phyloP scores from a whole-genome alignment of 2,888 invertebrate genomes.

The Drosophila prostipennis region DNA sequence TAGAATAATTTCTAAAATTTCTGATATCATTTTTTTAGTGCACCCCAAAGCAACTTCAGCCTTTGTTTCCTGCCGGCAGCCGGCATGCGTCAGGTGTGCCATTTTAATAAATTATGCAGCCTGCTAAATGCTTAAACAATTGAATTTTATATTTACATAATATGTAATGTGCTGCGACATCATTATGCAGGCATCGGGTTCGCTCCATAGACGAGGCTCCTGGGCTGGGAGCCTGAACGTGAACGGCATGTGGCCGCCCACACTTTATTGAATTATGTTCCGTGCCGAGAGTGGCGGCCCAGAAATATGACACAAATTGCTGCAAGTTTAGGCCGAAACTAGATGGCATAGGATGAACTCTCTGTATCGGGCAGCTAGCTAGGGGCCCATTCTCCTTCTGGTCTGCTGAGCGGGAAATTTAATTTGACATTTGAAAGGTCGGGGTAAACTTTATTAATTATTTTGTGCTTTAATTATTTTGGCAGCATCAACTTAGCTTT shows the following conservation, averaged over 20 bases:
- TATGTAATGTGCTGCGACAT: slow-evolving; percentile 80
- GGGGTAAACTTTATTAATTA: slow-evolving; percentile 40
- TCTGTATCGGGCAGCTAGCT: slow-evolving; percentile 1
- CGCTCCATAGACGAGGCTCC: slow-evolving; percentile 25
- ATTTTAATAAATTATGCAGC: slow-evolving; percentile 84
- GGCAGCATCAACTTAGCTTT: not conserved
- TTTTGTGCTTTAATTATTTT: slow-evolving; percentile 15
- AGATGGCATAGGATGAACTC: slow-evolving; percentile 35
- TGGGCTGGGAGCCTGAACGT: not conserved
- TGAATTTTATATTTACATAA: slow-evolving; percentile 83
- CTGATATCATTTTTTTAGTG: no score
- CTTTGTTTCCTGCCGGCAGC: slow-evolving; percentile 56
- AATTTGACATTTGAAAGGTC: slow-evolving; percentile 29
- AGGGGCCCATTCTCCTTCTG: slow-evolving; percentile 5
- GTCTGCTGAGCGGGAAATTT: slow-evolving; percentile 31
- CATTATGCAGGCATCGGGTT: slow-evolving; percentile 63
- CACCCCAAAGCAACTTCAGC: slow-evolving; percentile 16
- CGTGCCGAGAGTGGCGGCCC: slow-evolving; percentile 64
- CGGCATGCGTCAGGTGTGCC: slow-evolving; percentile 81
- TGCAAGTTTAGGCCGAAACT: slow-evolving; percentile 39
- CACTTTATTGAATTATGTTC: slow-evolving; percentile 75
- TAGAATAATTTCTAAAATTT: no score
- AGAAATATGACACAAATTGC: slow-evolving; percentile 67
- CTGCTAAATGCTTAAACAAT: slow-evolving; percentile 84
- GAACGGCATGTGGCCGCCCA: slow-evolving; percentile 42